These are phyloP conservation scores for Aspidoscelis tigris DNA, from an alignment of 2,113 vertebrate species.

Conservation along the genomic window DNA sequence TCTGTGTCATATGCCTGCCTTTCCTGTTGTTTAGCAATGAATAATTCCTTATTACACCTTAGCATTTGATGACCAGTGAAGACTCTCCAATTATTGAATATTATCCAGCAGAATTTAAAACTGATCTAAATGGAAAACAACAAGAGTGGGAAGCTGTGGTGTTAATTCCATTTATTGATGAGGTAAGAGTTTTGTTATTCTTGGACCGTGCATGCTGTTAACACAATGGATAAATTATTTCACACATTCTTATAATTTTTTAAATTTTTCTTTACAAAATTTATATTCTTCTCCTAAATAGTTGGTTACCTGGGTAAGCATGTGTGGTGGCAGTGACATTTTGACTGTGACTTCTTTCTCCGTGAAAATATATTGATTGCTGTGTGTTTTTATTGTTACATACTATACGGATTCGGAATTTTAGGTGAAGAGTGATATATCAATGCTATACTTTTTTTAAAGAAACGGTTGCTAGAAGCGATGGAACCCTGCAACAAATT, in stretches of 20 bases:
- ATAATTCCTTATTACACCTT: conserved; percentile 51
- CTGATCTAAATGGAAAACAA: conserved; percentile 97
- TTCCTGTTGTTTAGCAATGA: conserved; percentile 45
- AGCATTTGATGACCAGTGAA: conserved; percentile 93
- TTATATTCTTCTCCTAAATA: too few relatives aligned
- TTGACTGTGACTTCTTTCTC: too few relatives aligned
- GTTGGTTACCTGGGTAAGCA: too few relatives aligned
- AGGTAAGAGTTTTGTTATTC: conserved; percentile 76
- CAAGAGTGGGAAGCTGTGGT: conserved; percentile 99
- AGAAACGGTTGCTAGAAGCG: conserved; percentile 90
- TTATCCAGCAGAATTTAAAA: conserved; percentile 96
- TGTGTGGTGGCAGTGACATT: too few relatives aligned
- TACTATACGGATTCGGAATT: too few relatives aligned
- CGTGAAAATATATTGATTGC: too few relatives aligned
- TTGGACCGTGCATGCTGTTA: neutral
- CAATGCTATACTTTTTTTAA: conserved; percentile 15
- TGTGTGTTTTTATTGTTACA: too few relatives aligned
- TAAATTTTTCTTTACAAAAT: neutral
- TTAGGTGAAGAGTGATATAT: too few relatives aligned
- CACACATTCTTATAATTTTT: neutral
- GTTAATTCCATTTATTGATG: conserved; percentile 96
- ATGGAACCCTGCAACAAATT: conserved; percentile 86
- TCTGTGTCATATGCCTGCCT: neutral
- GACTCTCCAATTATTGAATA: conserved; percentile 93
- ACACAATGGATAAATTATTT: neutral